Evolutionary conservation across 35 echinoderm and acorn worm genomes (phyloP).

Genomic region (Heliocidaris erythrogramma): DNA sequence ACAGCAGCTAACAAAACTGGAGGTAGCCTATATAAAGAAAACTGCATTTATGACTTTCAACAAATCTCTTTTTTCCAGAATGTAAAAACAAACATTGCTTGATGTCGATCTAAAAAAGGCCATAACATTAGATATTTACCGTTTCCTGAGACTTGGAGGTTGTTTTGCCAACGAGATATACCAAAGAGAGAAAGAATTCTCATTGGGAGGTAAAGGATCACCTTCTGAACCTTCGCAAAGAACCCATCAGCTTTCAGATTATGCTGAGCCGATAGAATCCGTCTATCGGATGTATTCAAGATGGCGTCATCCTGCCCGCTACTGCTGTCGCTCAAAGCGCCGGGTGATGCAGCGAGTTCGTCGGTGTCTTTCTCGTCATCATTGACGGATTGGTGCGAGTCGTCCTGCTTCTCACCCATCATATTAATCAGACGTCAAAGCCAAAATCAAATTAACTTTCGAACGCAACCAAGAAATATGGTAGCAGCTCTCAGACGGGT

Average conservation of each 20-base stretch:
- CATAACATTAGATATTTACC: neutral
- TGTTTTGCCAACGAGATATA: neutral
- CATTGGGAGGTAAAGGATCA: constrained; percentile 19
- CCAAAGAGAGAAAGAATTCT: constrained; percentile 27
- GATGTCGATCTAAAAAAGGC: neutral
- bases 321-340: neutral
- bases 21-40: neutral
- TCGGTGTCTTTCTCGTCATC: constrained; percentile 7
- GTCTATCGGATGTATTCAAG: neutral
- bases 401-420: constrained; percentile 40
- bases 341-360: neutral
- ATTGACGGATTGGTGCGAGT: neutral
- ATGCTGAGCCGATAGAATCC: constrained; percentile 1
- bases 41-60: neutral
- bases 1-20: neutral
- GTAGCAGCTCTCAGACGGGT: too few relatives aligned
- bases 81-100: neutral
- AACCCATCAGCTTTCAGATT: constrained; percentile 3
- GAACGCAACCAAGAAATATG: neutral
- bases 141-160: constrained; percentile 7
- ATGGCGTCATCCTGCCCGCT: neutral
- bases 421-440: neutral
- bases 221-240: neutral
- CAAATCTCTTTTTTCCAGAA: neutral
- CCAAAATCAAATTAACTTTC: neutral